Conservation (phyloP, 2,888 invertebrate species). For the Oxycera nigricornis region DNA sequence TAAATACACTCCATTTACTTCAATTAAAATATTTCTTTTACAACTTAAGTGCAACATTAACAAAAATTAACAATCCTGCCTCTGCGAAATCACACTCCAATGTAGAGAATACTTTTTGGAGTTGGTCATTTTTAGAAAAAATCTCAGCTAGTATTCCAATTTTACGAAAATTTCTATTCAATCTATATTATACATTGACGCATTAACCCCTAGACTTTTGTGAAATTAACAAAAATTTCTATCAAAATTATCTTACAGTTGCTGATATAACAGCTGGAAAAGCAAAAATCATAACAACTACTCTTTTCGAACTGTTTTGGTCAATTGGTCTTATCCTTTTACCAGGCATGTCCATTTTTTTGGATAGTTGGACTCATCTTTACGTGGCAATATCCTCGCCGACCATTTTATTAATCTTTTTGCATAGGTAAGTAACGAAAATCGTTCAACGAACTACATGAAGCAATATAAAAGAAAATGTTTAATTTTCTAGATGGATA, state of each 20-base stretch:
- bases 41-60: too few species aligned
- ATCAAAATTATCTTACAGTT: slow-evolving; percentile 52
- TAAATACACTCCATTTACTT: too few species aligned
- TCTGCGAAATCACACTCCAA: too few species aligned
- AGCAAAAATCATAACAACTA: slow-evolving; percentile 57
- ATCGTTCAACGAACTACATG: not conserved
- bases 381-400: slow-evolving; percentile 62
- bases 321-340: slow-evolving; percentile 61
- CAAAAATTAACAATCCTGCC: too few species aligned
- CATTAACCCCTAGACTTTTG: too few species aligned
- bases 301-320: slow-evolving; percentile 62
- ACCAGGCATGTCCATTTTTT: slow-evolving; percentile 60
- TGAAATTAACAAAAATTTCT: too few species aligned
- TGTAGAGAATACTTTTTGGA: too few species aligned
- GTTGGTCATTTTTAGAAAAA: too few species aligned
- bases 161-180: too few species aligned
- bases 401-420: slow-evolving; percentile 57
- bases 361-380: slow-evolving; percentile 60
- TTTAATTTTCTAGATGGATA: slow-evolving; percentile 55
- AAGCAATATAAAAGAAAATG: not conserved
- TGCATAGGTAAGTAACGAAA: slow-evolving; percentile 54
- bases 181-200: too few species aligned
- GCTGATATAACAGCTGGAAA: slow-evolving; percentile 59
- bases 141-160: too few species aligned
- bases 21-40: too few species aligned